phyloP scores from a whole-genome alignment of 2,113 vertebrate genomes.

The Symphodus melops region DNA sequence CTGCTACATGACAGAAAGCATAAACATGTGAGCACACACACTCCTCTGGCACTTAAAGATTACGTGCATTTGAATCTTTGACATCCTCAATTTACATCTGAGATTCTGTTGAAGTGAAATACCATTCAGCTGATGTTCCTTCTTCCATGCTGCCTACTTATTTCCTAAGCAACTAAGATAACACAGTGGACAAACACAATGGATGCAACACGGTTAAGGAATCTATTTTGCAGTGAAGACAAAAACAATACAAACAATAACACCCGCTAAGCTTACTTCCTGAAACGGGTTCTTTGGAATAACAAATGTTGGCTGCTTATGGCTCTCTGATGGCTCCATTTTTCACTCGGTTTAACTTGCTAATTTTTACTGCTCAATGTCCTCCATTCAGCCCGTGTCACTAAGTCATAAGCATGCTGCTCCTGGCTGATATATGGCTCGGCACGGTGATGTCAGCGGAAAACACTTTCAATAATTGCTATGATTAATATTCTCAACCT shows the following conservation, averaged over 20 bases:
- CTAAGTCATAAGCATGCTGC: constrained; percentile 87
- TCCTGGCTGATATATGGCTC: constrained; percentile 89
- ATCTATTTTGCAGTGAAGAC: constrained; percentile 37
- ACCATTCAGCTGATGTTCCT: constrained; percentile 42
- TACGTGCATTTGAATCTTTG: constrained; percentile 58
- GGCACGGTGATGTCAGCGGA: constrained; percentile 91
- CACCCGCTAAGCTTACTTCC: constrained; percentile 45
- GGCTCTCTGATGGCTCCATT: constrained; percentile 74
- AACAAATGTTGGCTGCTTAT: constrained; percentile 74
- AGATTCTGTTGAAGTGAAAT: constrained; percentile 51
- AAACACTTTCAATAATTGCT: constrained; percentile 97
- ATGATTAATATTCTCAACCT: constrained; percentile 96
- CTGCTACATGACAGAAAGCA: constrained; percentile 64
- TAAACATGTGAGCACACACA: constrained; percentile 12
- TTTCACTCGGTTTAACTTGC: constrained; percentile 78
- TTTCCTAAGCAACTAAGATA: constrained; percentile 49
- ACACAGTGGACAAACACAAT: constrained; percentile 36
- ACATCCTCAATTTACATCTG: constrained; percentile 49
- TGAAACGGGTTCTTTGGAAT: constrained; percentile 59
- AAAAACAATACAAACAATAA: constrained; percentile 49
- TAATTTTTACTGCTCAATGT: constrained; percentile 82
- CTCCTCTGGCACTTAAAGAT: constrained; percentile 47
- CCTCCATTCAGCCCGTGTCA: constrained; percentile 74
- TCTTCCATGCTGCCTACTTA: constrained; percentile 34
- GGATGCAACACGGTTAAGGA: constrained; percentile 37